Evolutionary conservation across 2,888 invertebrate genomes (phyloP), one percentile per base, ranked within the genome.

Genomic region (Sinotaia quadrata): DNA sequence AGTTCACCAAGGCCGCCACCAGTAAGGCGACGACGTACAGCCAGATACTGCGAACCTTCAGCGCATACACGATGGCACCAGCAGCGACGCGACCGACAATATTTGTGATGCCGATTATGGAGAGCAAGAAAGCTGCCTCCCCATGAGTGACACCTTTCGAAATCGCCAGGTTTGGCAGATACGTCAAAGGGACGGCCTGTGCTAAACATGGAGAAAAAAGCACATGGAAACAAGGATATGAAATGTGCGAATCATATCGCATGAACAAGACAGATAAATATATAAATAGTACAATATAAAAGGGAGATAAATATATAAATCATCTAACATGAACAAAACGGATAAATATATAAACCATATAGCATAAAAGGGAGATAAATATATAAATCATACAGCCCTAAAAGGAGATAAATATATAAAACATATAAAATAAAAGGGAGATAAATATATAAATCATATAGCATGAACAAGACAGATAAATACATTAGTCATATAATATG

Each of bases 31-130:
- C 57, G 27, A 79, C 73, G 73, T 85, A 85, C 21, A 84, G 76
- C 57, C 78, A 71, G 27, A 81, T 75, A 59, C 81, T 78, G 51
- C 75, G 73, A 24, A 85, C 70, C 24, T 75, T 73, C 63, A 81
- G 75, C 31, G 75, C 34, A 59, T 84, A 83, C 1, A 81, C 78
- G 12, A 83, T 68, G 69, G 82, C 74, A 18, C 85, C 85, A 44
- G 81, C 78, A 2, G 81, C 5, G 7, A 84, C 68, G 1, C 84
- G 69, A 2, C 82, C 84, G 21, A 83, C 47, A 7, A 79, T 83
- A 71, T 86, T 86, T 27, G 82, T 76, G 18, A 82, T 73, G 27
- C 86, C 86, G 15, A 84, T 78, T n/a, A 85, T 76, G 12, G 86
- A 86, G 33, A 86, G 79, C 24, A 86, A 73, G 49, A 80, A 68